These are phyloP conservation scores for Platerodrilus igneus DNA, from an alignment of 2,888 invertebrate species.

Conservation along the genomic window DNA sequence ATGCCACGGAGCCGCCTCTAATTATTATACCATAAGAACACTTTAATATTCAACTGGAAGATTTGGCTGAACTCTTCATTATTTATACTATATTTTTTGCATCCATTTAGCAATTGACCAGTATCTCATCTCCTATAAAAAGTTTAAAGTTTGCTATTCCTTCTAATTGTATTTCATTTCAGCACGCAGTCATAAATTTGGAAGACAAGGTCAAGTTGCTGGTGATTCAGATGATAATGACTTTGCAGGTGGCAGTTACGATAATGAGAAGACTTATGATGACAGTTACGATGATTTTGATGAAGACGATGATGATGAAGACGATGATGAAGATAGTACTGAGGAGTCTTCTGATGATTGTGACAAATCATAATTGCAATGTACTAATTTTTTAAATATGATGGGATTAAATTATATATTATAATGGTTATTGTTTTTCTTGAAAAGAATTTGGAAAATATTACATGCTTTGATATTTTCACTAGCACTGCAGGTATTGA, in stretches of 20 bases:
- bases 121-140: slow-evolving; percentile 4
- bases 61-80: no score
- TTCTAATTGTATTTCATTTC: slow-evolving; percentile 33
- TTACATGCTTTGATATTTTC: no score
- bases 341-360: slow-evolving; percentile 47
- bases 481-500: no score
- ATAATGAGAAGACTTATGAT: slow-evolving; percentile 41
- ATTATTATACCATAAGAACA: no score
- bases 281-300: slow-evolving; percentile 52
- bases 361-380: no score
- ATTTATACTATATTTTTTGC: no score
- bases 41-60: no score
- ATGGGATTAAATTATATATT: no score
- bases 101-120: neutral
- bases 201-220: slow-evolving; percentile 69
- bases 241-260: slow-evolving; percentile 48
- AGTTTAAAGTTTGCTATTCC: slow-evolving; percentile 4
- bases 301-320: slow-evolving; percentile 50
- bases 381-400: no score
- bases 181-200: slow-evolving; percentile 85
- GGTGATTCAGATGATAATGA: slow-evolving; percentile 63
- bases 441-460: no score
- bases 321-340: slow-evolving; percentile 39
- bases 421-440: no score
- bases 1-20: no score